Conservation (phyloP, 2,113 vertebrate species). For the Ceyx melanurus region DNA sequence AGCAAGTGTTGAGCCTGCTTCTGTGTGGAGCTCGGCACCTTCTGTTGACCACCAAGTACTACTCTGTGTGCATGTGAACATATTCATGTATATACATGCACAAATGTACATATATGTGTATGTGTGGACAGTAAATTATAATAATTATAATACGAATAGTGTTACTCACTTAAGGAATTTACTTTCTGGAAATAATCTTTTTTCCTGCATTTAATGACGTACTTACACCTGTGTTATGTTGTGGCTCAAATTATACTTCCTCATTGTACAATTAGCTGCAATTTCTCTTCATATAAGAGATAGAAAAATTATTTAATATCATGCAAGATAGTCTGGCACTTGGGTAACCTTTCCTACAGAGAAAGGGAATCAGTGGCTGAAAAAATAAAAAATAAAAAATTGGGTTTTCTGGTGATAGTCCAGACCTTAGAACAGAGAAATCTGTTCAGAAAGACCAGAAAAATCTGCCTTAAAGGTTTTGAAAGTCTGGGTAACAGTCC, state of each 20-base stretch:
- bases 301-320: background rate
- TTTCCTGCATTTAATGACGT: background rate
- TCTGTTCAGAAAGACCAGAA: background rate
- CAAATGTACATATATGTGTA: fast-evolving
- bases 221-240: background rate
- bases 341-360: background rate
- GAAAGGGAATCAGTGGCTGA: background rate
- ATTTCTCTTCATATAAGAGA: background rate
- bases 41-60: background rate
- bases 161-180: background rate
- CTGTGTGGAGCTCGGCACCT: background rate
- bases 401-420: background rate
- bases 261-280: fast-evolving
- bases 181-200: background rate
- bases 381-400: background rate
- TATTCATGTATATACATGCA: background rate
- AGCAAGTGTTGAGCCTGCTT: background rate
- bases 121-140: background rate
- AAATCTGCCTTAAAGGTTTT: background rate
- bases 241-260: background rate
- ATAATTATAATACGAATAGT: background rate
- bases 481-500: background rate
- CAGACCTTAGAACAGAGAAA: background rate
- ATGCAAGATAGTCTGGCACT: background rate
- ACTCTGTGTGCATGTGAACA: background rate